Conservation (phyloP, 1,140 invertebrate species). For the Sesamia nonagrioides region DNA sequence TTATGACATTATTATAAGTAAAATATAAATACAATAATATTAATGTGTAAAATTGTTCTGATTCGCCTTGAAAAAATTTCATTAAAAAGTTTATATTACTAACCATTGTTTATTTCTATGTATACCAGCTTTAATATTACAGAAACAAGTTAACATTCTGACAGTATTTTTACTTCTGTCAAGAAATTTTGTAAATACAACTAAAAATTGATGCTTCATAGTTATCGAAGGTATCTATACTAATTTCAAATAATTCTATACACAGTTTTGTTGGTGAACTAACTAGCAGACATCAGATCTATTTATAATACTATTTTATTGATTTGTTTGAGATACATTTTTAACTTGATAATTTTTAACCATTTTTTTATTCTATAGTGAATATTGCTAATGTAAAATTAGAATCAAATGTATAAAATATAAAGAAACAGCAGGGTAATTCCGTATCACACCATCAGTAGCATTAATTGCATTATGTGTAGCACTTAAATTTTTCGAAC, state of each 20-base stretch:
- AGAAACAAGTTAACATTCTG: too few species aligned
- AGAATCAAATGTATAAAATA: background rate
- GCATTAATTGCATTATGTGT: too few species aligned
- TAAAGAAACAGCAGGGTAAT: too few species aligned
- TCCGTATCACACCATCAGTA: too few species aligned
- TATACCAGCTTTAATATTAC: background rate
- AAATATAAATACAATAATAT: background rate
- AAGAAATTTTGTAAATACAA: too few species aligned
- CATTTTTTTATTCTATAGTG: background rate
- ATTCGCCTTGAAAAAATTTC: background rate
- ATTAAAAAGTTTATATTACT: background rate
- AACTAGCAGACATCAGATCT: constrained; percentile 57
- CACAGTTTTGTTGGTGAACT: background rate
- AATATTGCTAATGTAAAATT: background rate
- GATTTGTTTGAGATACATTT: constrained; percentile 2
- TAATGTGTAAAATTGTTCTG: background rate
- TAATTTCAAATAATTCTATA: constrained; percentile 2
- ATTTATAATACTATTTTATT: constrained; percentile 55
- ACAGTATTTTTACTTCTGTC: too few species aligned
- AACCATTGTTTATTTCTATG: background rate
- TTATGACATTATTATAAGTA: background rate
- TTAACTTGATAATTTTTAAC: background rate
- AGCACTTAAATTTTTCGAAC: too few species aligned
- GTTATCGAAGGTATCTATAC: background rate
- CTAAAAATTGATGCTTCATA: background rate